Evolutionary conservation across 2,797 vertebrate species (phyloP).

Genomic region (Tenualosa ilisha): DNA sequence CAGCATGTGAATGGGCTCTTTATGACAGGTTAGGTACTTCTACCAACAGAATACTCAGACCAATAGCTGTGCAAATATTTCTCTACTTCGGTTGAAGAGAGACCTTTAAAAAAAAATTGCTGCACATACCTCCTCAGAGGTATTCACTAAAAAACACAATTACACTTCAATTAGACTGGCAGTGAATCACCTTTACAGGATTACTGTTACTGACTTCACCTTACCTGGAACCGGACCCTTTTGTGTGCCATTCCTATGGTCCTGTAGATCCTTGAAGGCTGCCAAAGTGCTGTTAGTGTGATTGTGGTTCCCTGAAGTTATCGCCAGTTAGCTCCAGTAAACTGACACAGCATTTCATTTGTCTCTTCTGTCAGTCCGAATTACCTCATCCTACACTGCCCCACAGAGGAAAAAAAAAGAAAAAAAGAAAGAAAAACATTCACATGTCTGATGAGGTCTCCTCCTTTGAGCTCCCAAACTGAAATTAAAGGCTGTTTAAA

Average conservation of each 20-base stretch:
- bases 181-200: neutral
- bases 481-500: neutral
- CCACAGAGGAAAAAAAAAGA: neutral
- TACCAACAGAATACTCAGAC: neutral
- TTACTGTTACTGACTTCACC: neutral
- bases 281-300: constrained; percentile 4
- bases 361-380: neutral
- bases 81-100: neutral
- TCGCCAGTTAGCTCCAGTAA: neutral
- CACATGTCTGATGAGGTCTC: neutral
- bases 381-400: neutral
- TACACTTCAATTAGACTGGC: neutral
- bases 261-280: neutral
- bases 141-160: neutral
- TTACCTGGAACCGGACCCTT: constrained; percentile 51
- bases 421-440: neutral
- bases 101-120: neutral
- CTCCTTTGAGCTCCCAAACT: neutral
- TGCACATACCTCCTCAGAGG: neutral
- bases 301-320: neutral
- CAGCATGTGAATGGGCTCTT: neutral
- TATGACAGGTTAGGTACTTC: neutral
- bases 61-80: neutral
- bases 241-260: constrained; percentile 30
- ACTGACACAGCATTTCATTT: neutral